Percentiles rank a stretch among this genome's conserved stretches.
Conservation (phyloP, 2,797 vertebrate species). For the Chelon auratus region DNA sequence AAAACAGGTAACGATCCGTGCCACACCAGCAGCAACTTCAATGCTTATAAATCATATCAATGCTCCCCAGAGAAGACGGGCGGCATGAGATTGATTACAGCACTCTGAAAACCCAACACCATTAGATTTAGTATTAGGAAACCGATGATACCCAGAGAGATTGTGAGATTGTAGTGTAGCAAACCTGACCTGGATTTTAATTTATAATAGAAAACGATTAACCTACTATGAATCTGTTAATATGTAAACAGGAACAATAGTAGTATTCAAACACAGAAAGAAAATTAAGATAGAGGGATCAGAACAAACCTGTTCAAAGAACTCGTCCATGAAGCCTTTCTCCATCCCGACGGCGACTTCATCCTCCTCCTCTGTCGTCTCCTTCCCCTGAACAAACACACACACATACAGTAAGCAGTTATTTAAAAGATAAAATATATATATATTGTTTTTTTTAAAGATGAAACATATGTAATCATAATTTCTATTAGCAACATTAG, state of each 20-base stretch:
- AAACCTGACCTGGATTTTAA: conserved; percentile 12
- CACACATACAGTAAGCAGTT: conserved; percentile 7
- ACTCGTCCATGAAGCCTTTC: conserved; percentile 96
- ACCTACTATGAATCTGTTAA: neutral
- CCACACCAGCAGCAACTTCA: conserved; percentile 29
- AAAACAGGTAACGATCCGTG: conserved; percentile 44
- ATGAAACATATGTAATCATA: neutral
- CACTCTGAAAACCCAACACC: conserved; percentile 22
- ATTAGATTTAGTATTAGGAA: conserved; percentile 31
- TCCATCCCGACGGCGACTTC: conserved; percentile 93
- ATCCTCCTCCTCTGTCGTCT: conserved; percentile 92
- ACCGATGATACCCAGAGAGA: conserved; percentile 18
- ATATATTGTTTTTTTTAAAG: neutral
- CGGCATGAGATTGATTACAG: conserved; percentile 41
- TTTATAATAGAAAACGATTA: conserved; percentile 19
- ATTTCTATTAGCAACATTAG: neutral
- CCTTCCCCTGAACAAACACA: conserved; percentile 88
- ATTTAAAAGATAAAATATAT: neutral
- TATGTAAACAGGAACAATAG: neutral
- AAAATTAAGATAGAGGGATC: neutral
- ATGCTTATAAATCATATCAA: conserved; percentile 49
- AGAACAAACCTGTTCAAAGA: conserved; percentile 94
- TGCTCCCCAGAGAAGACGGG: conserved; percentile 22
- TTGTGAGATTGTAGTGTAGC: conserved; percentile 5
- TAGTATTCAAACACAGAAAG: neutral